Base-by-base conservation (phyloP, 2,797 vertebrate genomes). In the Urocyon cinereoargenteus region DNA sequence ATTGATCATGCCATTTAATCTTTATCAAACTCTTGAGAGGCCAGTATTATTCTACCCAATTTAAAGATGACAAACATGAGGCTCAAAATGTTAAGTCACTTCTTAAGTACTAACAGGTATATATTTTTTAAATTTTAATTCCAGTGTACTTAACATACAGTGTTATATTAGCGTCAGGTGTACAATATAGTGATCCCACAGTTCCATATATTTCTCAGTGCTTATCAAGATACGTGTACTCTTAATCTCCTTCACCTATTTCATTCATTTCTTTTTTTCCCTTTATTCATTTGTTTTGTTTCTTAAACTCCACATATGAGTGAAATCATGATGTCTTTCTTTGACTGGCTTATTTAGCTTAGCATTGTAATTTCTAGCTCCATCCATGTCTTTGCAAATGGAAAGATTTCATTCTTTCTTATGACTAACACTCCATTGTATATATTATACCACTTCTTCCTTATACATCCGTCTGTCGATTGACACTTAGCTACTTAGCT, bases 11-110 rank as follows among this genome's bases (percentile, higher is more conserved):
- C 59, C 81, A 94, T 87, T 90, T 90, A 83, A 86, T 73, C 55
- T 72, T 61, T 73, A 86, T 86, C 62, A 92, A 10, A 55, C 18
- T 78, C 77, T 92, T 87, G 40, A 87, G 24, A 87, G 51, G 26
- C 57, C 86, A 84, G 18, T 81, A 84, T 88, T 92, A 68, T 31
- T 85, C 93, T 6, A 91, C 72, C 26, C 59, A 94, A 86, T 96
- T 96, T 84, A 94, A 96, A 94, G 66, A 72, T 57, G n/a, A 82
- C 78, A 92, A 94, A 86, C 45, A 53, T 57, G n/a, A 94, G 40
- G 55, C n/a, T 93, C 68, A 88, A 94, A 73, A 93, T 77, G 36
- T 88, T 87, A 94, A 90, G 55, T 86, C 24, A 51, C 21, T 91
- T 95, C 53, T 84, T 18, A 88, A 94, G 28, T 91, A 77, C 13